Conservation (phyloP, 2,888 invertebrate species). For the Drosophila percnosoma region DNA sequence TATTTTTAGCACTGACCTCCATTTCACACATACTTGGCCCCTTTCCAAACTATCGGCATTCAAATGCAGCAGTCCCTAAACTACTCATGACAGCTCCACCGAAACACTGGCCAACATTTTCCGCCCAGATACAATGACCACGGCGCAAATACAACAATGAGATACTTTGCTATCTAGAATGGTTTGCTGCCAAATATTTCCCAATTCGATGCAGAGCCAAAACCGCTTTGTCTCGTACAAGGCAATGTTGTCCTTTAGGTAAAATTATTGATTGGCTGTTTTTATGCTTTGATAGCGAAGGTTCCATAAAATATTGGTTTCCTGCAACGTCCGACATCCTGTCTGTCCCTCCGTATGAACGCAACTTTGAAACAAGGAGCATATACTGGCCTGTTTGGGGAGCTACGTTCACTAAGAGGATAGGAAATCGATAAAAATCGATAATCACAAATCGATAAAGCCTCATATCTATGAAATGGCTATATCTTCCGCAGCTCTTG, state of each 20-base stretch:
- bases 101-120: slow-evolving; percentile 26
- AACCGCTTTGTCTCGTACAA: background rate
- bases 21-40: slow-evolving; percentile 22
- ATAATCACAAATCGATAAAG: no score
- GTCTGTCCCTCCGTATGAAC: no score
- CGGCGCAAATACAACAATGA: background rate
- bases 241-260: background rate
- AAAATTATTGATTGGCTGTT: background rate
- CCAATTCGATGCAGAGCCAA: background rate
- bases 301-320: background rate
- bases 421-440: no score
- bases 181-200: background rate
- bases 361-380: no score
- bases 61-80: background rate
- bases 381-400: no score
- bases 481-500: no score
- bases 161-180: background rate
- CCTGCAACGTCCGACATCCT: no score
- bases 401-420: no score
- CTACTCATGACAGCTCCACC: background rate
- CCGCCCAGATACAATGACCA: slow-evolving; percentile 19
- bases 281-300: background rate
- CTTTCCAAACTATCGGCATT: slow-evolving; percentile 29
- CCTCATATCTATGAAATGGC: no score
- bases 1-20: slow-evolving; percentile 12